Conservation (phyloP, 2,797 vertebrate species). For the Heteromormyrus szaboi region DNA sequence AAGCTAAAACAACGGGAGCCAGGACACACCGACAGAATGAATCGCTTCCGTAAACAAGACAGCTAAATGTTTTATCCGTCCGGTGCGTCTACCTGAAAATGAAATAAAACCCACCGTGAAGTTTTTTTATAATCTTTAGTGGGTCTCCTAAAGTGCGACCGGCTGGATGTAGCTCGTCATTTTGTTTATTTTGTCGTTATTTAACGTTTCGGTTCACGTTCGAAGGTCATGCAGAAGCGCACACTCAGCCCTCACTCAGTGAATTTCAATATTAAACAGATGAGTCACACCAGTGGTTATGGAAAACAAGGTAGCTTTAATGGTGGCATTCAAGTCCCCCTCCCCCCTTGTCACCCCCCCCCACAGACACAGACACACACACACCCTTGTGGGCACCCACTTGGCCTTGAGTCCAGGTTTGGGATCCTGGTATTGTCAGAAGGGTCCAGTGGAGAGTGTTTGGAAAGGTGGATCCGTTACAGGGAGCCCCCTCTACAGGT, state of each 20-base stretch:
- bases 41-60: not conserved
- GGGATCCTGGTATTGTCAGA: constrained; percentile 20
- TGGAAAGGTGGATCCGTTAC: constrained; percentile 36
- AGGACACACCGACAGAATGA: not conserved
- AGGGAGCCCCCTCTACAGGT: constrained; percentile 25
- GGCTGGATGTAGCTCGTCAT: not conserved
- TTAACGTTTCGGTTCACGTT: not conserved
- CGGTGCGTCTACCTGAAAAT: not conserved
- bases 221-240: not conserved
- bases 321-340: not conserved
- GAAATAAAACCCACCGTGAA: not conserved
- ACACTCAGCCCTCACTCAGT: not conserved
- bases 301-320: constrained; percentile 10
- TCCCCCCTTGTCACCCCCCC: not conserved
- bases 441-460: constrained; percentile 31
- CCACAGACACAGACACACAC: too few species aligned
- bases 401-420: constrained; percentile 4
- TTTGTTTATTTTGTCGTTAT: not conserved
- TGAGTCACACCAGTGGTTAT: constrained; percentile 4
- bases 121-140: not conserved
- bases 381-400: not conserved
- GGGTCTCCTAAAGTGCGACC: not conserved
- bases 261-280: constrained; percentile 3
- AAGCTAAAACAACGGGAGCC: not conserved
- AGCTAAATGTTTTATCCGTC: not conserved